A percentile compares a stretch with the other conserved stretches of the same genome.
Evolutionary conservation across 2,888 invertebrate genomes (phyloP).

Genomic region (Boloria selene): DNA sequence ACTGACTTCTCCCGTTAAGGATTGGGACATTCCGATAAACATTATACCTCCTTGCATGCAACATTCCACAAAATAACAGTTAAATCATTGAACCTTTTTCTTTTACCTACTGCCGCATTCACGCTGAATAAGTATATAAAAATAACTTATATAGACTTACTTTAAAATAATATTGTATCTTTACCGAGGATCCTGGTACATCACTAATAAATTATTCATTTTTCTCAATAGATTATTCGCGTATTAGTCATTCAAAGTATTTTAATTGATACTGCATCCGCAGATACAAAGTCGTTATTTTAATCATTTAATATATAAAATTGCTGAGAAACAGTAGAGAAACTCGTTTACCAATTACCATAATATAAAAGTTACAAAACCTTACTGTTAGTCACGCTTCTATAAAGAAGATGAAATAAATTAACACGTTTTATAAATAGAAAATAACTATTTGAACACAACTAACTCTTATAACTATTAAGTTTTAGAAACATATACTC

Average conservation of each 20-base stretch:
- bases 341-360: constrained; percentile 40
- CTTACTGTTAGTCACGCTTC: constrained; percentile 34
- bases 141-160: background rate
- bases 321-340: constrained; percentile 32
- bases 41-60: background rate
- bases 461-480: background rate
- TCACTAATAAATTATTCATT: constrained; percentile 9
- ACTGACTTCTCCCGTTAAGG: constrained; percentile 7
- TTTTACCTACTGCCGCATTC: constrained; percentile 34
- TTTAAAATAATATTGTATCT: constrained; percentile 5
- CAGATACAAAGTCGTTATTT: constrained; percentile 15
- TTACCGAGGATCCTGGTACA: constrained; percentile 12
- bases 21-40: constrained; percentile 8
- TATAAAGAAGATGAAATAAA: constrained; percentile 13
- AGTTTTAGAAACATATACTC: too few species aligned
- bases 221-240: constrained; percentile 8
- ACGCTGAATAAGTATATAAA: constrained; percentile 9
- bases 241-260: constrained; percentile 26
- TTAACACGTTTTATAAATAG: background rate
- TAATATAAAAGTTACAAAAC: constrained; percentile 31
- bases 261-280: constrained; percentile 26
- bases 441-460: background rate
- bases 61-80: constrained; percentile 20
- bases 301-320: constrained; percentile 24
- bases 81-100: constrained; percentile 50